Conservation (phyloP, 2,888 invertebrate species). For the Synanthedon andrenaeformis region DNA sequence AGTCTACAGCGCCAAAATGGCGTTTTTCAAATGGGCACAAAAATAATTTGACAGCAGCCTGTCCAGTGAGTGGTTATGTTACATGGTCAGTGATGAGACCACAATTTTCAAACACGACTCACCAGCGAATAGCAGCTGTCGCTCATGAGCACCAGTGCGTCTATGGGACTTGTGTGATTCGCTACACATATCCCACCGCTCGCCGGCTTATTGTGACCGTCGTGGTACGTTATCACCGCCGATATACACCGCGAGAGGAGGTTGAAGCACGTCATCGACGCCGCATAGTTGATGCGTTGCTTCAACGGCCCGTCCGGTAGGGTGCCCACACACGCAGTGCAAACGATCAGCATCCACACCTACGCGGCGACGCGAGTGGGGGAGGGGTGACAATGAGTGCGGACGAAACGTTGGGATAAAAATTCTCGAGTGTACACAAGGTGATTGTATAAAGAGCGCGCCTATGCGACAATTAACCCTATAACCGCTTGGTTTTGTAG, state of each 20-base stretch:
- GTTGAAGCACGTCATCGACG: constrained; percentile 91
- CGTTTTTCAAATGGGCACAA: no score
- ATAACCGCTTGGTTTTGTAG: no score
- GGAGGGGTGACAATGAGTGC: constrained; percentile 12
- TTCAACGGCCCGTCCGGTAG: constrained; percentile 84
- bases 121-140: constrained; percentile 98
- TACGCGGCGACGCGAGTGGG: constrained; percentile 40
- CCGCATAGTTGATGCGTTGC: constrained; percentile 81
- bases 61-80: no score
- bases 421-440: no score
- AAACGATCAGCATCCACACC: constrained; percentile 89
- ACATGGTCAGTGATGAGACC: no score
- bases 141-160: constrained; percentile 95
- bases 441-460: no score
- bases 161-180: constrained; percentile 99
- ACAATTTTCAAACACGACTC: constrained; percentile 42
- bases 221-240: constrained; percentile 87
- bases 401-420: constrained; percentile 1
- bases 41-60: no score
- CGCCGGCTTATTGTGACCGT: constrained; percentile 85
- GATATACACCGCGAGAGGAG: constrained; percentile 93
- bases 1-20: no score
- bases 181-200: constrained; percentile 93
- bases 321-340: constrained; percentile 88
- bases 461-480: no score